Evolutionary conservation across 2,888 invertebrate species (phyloP).

Genomic region (Urechis unicinctus): DNA sequence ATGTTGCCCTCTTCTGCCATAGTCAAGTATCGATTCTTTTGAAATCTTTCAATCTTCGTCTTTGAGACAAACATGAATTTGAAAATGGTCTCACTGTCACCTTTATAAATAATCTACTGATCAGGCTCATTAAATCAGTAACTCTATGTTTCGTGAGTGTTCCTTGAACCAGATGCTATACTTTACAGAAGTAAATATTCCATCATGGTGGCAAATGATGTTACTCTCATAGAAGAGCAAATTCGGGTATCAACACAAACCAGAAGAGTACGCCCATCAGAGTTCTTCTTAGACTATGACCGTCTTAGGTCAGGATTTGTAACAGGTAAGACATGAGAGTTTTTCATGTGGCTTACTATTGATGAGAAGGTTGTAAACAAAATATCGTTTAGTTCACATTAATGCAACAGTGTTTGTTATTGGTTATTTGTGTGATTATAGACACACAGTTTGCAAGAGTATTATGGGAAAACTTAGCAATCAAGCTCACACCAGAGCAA

Average conservation of each 20-base stretch:
- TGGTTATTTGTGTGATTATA: constrained; percentile 19
- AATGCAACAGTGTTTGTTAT: not conserved
- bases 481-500: constrained; percentile 38
- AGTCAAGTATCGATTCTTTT: too few species aligned
- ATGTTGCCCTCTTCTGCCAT: too few species aligned
- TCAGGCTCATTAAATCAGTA: too few species aligned
- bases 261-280: constrained; percentile 42
- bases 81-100: too few species aligned
- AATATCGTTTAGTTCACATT: not conserved
- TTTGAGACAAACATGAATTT: too few species aligned
- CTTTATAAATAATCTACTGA: too few species aligned
- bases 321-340: constrained; percentile 33
- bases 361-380: not conserved
- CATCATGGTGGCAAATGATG: constrained; percentile 10
- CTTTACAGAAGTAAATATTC: too few species aligned
- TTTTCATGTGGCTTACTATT: not conserved
- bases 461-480: constrained; percentile 43
- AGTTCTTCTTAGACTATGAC: constrained; percentile 50
- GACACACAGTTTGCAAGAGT: constrained; percentile 48
- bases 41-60: too few species aligned
- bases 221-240: constrained; percentile 21
- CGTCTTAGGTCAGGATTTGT: constrained; percentile 47
- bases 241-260: constrained; percentile 42
- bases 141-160: too few species aligned
- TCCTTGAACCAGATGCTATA: too few species aligned